A percentile compares a stretch with the other conserved stretches of the same genome.
These are phyloP conservation scores for Zelleria hepariella DNA, from an alignment of 2,888 invertebrate genomes.

Conservation along the genomic window DNA sequence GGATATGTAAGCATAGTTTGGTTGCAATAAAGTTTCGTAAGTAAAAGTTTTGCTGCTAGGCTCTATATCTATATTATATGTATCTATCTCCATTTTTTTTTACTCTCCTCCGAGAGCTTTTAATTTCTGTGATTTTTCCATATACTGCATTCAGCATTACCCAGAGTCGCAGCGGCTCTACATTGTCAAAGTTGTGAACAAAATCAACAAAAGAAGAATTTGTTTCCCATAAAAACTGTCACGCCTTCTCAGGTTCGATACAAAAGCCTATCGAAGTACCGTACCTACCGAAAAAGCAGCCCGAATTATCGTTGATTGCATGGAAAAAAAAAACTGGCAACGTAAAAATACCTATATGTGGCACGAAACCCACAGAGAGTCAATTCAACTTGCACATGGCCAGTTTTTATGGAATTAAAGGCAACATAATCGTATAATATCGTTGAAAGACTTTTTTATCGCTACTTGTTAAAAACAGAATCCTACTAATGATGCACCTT, in stretches of 20 bases:
- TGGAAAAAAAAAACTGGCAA: no score
- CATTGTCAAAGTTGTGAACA: constrained; percentile 13
- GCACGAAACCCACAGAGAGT: no score
- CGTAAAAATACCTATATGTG: no score
- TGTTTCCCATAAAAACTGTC: constrained; percentile 42
- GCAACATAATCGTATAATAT: background rate
- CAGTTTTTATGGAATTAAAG: background rate
- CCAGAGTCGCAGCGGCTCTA: background rate
- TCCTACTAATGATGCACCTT: background rate
- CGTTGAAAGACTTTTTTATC: background rate
- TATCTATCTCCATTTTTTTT: no score
- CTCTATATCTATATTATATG: no score
- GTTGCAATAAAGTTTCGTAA: no score
- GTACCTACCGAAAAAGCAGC: background rate
- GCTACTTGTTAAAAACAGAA: background rate
- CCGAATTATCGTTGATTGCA: background rate
- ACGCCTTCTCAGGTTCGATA: constrained; percentile 24
- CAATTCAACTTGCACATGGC: no score
- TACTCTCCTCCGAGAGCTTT: no score
- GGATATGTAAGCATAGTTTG: no score
- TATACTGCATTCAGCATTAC: background rate
- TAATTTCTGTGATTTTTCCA: background rate
- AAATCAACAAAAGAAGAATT: constrained; percentile 39
- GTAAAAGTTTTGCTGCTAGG: no score
- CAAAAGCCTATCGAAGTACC: background rate